Evolutionary conservation across 2,113 vertebrate genomes (phyloP).

Genomic region (Cygnus buccinator): DNA sequence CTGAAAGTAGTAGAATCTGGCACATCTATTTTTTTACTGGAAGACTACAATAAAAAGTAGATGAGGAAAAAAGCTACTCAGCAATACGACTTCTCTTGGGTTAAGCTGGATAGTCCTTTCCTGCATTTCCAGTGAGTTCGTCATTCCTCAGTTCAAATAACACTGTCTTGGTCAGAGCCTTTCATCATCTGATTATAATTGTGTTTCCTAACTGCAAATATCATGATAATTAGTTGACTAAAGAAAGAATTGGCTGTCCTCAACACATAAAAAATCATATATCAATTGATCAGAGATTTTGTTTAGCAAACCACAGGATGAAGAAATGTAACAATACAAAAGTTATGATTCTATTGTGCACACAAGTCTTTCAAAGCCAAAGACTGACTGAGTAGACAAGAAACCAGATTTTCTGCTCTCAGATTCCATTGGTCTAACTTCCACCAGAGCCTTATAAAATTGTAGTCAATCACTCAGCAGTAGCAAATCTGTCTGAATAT

Average conservation of each 20-base stretch:
- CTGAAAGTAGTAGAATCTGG: too few relatives aligned
- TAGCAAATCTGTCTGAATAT: background rate
- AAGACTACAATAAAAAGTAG: background rate
- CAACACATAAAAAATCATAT: background rate
- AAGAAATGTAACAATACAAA: background rate
- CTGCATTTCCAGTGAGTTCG: background rate
- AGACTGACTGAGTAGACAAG: background rate
- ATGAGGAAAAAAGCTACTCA: background rate
- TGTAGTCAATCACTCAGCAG: background rate
- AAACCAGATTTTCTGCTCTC: background rate
- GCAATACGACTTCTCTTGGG: background rate
- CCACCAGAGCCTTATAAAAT: rapidly evolving
- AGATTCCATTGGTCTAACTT: background rate
- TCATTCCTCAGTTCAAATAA: background rate
- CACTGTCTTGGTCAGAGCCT: background rate
- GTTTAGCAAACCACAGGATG: background rate
- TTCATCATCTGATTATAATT: background rate
- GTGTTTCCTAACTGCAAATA: background rate
- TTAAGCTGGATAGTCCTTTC: background rate
- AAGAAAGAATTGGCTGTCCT: background rate
- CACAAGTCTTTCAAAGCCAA: background rate
- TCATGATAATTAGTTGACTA: background rate
- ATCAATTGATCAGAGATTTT: background rate
- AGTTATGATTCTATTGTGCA: background rate
- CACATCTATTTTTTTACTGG: too few relatives aligned